These are phyloP conservation scores for Gracilinanus agilis DNA, from an alignment of 2,113 vertebrate species.

Conservation along the genomic window DNA sequence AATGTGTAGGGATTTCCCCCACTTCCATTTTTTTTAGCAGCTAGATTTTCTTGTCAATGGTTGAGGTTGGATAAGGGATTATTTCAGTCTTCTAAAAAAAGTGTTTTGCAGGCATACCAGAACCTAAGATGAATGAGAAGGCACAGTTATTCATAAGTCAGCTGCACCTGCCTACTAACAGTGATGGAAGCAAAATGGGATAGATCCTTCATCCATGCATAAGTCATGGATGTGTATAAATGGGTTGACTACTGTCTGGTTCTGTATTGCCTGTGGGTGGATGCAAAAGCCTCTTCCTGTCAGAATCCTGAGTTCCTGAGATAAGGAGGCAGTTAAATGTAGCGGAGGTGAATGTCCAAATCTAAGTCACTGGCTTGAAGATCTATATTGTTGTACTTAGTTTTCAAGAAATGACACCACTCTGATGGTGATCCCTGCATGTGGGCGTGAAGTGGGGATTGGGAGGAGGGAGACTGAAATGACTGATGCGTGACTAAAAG, in stretches of 20 bases:
- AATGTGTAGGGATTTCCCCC: neutral
- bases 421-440: neutral
- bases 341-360: conserved; percentile 8
- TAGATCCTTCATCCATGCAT: neutral
- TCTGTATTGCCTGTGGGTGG: neutral
- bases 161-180: neutral
- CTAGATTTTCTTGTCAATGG: neutral
- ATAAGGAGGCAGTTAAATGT: conserved; percentile 4
- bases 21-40: neutral
- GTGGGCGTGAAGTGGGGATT: neutral
- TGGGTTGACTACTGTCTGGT: neutral
- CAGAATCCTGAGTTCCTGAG: neutral
- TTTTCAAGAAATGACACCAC: conserved; percentile 13
- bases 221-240: conserved; percentile 32
- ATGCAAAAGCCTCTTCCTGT: neutral
- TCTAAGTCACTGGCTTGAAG: neutral
- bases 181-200: neutral
- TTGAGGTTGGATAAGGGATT: neutral
- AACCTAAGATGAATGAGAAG: neutral
- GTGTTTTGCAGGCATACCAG: neutral
- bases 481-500: neutral
- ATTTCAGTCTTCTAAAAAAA: neutral
- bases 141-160: conserved; percentile 34
- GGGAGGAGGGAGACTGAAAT: neutral
- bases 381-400: neutral